phyloP scores from a whole-genome alignment of 1,140 invertebrate species.

The Choristoneura fumiferana region DNA sequence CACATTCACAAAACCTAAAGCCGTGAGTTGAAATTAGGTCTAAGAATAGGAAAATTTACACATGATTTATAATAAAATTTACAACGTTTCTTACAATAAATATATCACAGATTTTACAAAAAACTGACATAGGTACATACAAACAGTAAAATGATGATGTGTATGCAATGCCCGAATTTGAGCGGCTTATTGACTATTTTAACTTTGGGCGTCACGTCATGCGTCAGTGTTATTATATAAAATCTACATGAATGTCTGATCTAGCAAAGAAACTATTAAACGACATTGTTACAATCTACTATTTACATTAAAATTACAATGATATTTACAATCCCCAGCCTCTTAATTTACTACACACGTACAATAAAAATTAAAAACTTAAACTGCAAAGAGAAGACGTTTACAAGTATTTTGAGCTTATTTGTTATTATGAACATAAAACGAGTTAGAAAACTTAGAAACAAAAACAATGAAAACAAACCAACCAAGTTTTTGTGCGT shows the following conservation, averaged over 20 bases:
- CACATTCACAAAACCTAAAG: slow-evolving; percentile 27
- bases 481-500: too few species aligned
- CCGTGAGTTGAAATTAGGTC: slow-evolving; percentile 29
- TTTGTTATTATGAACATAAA: slow-evolving; percentile 20
- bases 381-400: too few species aligned
- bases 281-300: slow-evolving; percentile 42
- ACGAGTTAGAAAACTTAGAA: slow-evolving; percentile 11
- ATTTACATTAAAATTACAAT: slow-evolving; percentile 63
- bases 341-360: background rate
- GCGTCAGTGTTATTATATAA: slow-evolving; percentile 42
- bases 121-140: slow-evolving; percentile 46
- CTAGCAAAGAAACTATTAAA: slow-evolving; percentile 57
- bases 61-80: slow-evolving; percentile 49
- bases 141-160: slow-evolving; percentile 27
- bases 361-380: too few species aligned
- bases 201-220: slow-evolving; percentile 26
- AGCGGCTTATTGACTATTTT: slow-evolving; percentile 29
- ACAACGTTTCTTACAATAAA: slow-evolving; percentile 73
- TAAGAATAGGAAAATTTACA: slow-evolving; percentile 55
- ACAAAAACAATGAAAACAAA: slow-evolving; percentile 8
- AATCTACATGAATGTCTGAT: slow-evolving; percentile 51
- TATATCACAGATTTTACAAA: slow-evolving; percentile 78
- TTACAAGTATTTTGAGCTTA: too few species aligned
- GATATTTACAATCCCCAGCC: slow-evolving; percentile 43
- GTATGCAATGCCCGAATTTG: slow-evolving; percentile 26